Percentiles rank a stretch among this genome's conserved stretches.
These are phyloP conservation scores for Thysanoteuthis rhombus DNA, from an alignment of 2,888 invertebrate genomes.

Conservation along the genomic window DNA sequence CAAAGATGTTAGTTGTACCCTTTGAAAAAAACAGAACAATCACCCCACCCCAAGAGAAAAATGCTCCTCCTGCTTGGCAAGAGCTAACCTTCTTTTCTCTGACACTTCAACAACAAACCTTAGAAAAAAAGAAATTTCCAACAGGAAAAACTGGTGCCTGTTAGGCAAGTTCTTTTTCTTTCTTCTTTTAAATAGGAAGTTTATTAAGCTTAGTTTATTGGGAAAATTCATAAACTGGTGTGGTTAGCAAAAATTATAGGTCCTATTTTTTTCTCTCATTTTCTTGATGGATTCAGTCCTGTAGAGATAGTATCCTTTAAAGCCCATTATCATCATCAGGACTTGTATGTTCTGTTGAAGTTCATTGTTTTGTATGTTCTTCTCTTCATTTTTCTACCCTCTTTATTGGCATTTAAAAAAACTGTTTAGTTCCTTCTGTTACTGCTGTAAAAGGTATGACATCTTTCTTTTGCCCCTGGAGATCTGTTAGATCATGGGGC, in stretches of 20 bases:
- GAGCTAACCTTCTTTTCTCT: not conserved
- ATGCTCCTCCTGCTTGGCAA: not conserved
- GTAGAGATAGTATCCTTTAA: too few relatives aligned
- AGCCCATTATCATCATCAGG: too few relatives aligned
- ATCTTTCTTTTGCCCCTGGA: not conserved
- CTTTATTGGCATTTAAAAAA: not conserved
- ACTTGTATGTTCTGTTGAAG: too few relatives aligned
- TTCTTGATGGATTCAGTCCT: too few relatives aligned
- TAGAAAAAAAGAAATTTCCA: not conserved
- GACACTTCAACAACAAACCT: not conserved
- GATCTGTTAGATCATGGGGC: not conserved
- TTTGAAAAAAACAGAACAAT: not conserved
- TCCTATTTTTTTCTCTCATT: too few relatives aligned
- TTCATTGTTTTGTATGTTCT: too few relatives aligned
- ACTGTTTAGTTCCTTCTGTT: not conserved
- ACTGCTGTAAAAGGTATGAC: not conserved
- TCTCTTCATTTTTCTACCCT: not conserved
- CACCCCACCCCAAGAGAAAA: not conserved
- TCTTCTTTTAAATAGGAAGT: not conserved
- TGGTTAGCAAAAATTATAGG: too few relatives aligned
- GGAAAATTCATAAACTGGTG: too few relatives aligned
- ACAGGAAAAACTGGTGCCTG: not conserved
- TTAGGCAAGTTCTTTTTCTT: not conserved
- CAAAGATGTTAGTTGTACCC: not conserved
- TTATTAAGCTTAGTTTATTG: not conserved